phyloP scores from a whole-genome alignment of 2,888 invertebrate species.

The Hypercompe scribonia region DNA sequence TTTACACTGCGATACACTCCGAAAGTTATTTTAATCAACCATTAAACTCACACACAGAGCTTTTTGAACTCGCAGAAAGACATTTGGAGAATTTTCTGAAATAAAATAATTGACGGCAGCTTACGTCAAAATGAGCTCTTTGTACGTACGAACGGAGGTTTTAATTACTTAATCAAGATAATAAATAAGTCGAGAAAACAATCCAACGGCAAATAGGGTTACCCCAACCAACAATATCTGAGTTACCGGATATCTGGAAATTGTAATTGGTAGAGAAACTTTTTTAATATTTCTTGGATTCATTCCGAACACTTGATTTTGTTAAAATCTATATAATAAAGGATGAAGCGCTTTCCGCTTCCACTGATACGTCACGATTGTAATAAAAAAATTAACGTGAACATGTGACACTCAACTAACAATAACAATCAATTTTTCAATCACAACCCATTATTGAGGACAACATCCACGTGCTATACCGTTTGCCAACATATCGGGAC shows the following conservation, averaged over 20 bases:
- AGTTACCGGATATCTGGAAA: conserved; percentile 1
- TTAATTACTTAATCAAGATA: conserved; percentile 44
- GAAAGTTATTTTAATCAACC: conserved; percentile 52
- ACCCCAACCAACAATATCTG: neutral
- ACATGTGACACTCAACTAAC: neutral
- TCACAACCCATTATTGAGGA: neutral
- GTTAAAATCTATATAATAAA: neutral
- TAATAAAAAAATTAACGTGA: neutral
- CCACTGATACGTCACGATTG: neutral
- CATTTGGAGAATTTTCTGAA: conserved; percentile 45
- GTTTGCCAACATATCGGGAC: neutral
- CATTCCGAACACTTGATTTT: neutral
- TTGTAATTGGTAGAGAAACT: neutral
- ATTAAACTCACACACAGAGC: conserved; percentile 46
- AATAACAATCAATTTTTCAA: neutral
- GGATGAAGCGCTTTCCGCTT: neutral
- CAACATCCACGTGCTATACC: neutral
- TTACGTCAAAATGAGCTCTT: conserved; percentile 26
- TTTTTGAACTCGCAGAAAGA: conserved; percentile 30
- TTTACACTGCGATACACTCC: conserved; percentile 37
- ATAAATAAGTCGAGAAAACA: conserved; percentile 36
- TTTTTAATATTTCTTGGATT: neutral
- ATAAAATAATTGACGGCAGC: conserved; percentile 47
- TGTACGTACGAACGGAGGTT: conserved; percentile 15
- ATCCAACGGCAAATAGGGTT: conserved; percentile 14